phyloP scores from a whole-genome alignment of 2,888 invertebrate genomes.

The Timandra comae region DNA sequence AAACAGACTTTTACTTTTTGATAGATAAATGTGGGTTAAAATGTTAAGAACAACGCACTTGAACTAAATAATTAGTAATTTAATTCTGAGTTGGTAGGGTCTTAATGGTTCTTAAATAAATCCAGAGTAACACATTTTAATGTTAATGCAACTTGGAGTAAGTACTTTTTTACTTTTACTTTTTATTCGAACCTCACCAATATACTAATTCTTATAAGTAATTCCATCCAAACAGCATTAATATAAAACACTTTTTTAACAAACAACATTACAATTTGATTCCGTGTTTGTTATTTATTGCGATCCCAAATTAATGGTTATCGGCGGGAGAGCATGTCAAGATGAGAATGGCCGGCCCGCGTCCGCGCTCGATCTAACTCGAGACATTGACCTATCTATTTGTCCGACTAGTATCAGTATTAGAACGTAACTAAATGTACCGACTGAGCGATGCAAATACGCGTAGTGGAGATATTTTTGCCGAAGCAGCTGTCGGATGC shows the following conservation, averaged over 20 bases:
- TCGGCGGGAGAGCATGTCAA: conserved; percentile 9
- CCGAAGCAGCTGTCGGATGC: conserved; percentile 54
- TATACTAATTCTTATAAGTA: no score
- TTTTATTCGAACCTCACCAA: no score
- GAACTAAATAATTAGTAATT: conserved; percentile 5
- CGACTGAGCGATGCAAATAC: conserved; percentile 29
- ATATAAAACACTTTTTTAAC: no score
- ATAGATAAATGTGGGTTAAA: not conserved
- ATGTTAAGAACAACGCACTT: conserved; percentile 3
- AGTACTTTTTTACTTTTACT: no score
- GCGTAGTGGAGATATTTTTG: conserved; percentile 58
- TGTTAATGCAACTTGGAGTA: no score
- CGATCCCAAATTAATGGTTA: no score
- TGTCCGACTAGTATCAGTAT: conserved; percentile 40
- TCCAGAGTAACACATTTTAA: no score
- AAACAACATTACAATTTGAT: no score
- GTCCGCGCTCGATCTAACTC: conserved; percentile 36
- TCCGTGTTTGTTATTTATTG: no score
- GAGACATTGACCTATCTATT: conserved; percentile 70
- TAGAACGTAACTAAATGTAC: conserved; percentile 33
- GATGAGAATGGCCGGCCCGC: conserved; percentile 13
- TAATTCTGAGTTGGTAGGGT: no score
- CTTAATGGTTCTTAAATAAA: no score
- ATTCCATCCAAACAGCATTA: no score
- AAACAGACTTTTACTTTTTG: conserved; percentile 18